A percentile compares a stretch with the other conserved stretches of the same genome.
Evolutionary conservation across 2,888 invertebrate species (phyloP).

Genomic region (Taphrorychus bicolor): DNA sequence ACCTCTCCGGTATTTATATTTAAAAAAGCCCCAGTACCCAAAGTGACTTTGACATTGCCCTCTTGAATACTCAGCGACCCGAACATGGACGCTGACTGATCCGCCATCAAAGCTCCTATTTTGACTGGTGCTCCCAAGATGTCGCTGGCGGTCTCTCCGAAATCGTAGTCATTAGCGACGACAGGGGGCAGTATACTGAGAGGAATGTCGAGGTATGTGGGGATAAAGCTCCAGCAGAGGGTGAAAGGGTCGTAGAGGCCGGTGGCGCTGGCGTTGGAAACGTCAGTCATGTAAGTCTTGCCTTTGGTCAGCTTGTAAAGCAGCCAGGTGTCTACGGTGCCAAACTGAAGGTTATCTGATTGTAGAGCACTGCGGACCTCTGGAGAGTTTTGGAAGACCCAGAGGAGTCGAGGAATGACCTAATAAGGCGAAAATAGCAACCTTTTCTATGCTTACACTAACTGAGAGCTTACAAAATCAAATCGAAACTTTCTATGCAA

Average conservation of each 20-base stretch:
- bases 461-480: too few relatives aligned
- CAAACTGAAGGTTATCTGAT: conserved; percentile 75
- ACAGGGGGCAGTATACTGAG: conserved; percentile 78
- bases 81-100: conserved; percentile 90
- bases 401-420: conserved; percentile 70
- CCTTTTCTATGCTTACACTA: too few relatives aligned
- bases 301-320: conserved; percentile 78
- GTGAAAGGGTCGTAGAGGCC: conserved; percentile 94
- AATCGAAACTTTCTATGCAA: too few relatives aligned
- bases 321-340: conserved; percentile 94
- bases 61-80: conserved; percentile 82
- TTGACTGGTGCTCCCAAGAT: conserved; percentile 81
- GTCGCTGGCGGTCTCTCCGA: conserved; percentile 70
- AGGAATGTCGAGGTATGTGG: conserved; percentile 79
- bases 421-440: conserved; percentile 35
- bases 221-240: conserved; percentile 78
- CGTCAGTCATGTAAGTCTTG: conserved; percentile 80
- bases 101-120: conserved; percentile 80
- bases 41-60: conserved; percentile 84
- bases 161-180: conserved; percentile 77
- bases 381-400: conserved; percentile 78
- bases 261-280: conserved; percentile 90
- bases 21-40: conserved; percentile 92
- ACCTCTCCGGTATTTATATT: conserved; percentile 79
- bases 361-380: conserved; percentile 71